phyloP scores from a whole-genome alignment of 2,888 invertebrate genomes.

The Gisinianus flammeolus region DNA sequence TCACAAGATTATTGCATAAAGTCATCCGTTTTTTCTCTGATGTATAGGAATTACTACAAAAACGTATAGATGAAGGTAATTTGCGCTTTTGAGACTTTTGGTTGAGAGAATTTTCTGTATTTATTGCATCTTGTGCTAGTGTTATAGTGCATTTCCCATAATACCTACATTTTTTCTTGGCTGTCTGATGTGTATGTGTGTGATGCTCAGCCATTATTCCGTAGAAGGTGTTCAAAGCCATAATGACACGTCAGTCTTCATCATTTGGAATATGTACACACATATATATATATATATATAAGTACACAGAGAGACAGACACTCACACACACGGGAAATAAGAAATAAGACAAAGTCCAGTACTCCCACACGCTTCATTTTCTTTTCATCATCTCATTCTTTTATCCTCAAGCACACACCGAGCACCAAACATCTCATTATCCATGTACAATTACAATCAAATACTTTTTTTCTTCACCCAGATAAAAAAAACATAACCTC shows the following conservation, averaged over 20 bases:
- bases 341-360: not conserved
- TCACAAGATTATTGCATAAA: not conserved
- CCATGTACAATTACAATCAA: not conserved
- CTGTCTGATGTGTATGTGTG: no score
- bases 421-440: not conserved
- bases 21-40: not conserved
- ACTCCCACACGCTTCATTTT: conserved; percentile 10
- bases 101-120: not conserved
- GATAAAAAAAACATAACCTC: not conserved
- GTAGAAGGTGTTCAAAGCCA: conserved; percentile 1
- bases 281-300: no score
- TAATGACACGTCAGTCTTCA: conserved; percentile 15
- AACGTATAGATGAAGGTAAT: not conserved
- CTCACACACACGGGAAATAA: not conserved
- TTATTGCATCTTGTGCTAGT: not conserved
- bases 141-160: no score
- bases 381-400: conserved; percentile 9
- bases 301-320: not conserved
- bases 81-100: not conserved
- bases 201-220: conserved; percentile 3
- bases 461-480: not conserved
- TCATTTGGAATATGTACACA: not conserved
- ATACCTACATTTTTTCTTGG: not conserved
- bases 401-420: not conserved
- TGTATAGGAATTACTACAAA: not conserved